Conservation (phyloP, 1,140 invertebrate genomes). For the Ectropis grisescens region DNA sequence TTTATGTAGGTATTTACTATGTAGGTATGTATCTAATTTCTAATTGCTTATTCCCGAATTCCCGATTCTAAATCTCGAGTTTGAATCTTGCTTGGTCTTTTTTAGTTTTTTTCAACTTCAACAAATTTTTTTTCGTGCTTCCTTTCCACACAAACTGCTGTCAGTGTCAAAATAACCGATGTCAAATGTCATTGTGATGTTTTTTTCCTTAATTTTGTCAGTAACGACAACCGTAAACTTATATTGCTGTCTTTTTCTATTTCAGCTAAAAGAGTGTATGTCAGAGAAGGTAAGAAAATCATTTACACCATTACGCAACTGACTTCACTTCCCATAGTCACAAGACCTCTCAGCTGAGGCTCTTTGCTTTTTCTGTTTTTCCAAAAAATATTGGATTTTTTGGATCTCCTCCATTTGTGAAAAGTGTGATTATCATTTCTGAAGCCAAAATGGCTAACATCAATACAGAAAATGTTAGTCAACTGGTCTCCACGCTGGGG, state of each 20-base stretch:
- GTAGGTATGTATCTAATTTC: no score
- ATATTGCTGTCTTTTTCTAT: conserved; percentile 43
- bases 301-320: conserved; percentile 16
- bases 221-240: conserved; percentile 30
- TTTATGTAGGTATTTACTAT: no score
- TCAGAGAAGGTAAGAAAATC: conserved; percentile 53
- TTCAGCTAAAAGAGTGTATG: conserved; percentile 39
- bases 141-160: no score
- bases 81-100: no score
- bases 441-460: conserved; percentile 70
- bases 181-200: no score
- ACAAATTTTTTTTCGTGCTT: no score
- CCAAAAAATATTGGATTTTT: conserved; percentile 30
- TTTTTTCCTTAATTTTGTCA: no score
- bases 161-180: no score
- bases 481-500: conserved; percentile 79
- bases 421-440: conserved; percentile 27
- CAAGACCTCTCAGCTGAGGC: conserved; percentile 71
- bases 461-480: conserved; percentile 74
- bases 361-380: conserved; percentile 43
- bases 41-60: no score
- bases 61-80: no score
- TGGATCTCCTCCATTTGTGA: conserved; percentile 28
- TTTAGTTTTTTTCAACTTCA: no score
- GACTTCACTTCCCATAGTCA: conserved; percentile 58